Base-by-base conservation (phyloP, 2,797 vertebrate genomes). In the Pseudochaenichthys georgianus region DNA sequence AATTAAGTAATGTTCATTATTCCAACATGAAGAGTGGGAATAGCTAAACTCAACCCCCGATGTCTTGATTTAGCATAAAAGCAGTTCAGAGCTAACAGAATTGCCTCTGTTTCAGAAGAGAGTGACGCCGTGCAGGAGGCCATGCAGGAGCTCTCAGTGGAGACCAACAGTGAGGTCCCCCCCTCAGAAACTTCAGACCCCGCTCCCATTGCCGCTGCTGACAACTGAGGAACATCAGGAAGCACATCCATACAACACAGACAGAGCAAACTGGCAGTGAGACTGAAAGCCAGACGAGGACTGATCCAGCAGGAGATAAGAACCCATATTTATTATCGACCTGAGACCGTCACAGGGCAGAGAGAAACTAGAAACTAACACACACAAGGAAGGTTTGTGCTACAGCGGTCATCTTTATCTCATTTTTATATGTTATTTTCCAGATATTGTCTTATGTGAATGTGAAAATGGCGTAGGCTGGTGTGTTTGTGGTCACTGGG, bases 141-240 rank as follows among this genome's bases (percentile, higher is more conserved):
- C 77, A 66, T 95, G 87, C 84, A 93, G 88, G 80, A 92, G 60
- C 89, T 95, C 41, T 87, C 88, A 1, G 70, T 94, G 61, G 88
- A 86, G 38, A 51, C 57, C 45, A 23, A 46, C 72, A 76, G 57
- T 2, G 87, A 92, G 13, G 77, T 15, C 46, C 23, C 58, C 13
- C 63, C 86, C 15, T 82, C 78, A 13, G 87, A 90, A 59, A 73
- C 73, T 2, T 19, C 77, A 6, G 70, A 69, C 45, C 41, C 87
- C 3, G 48, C 72, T 23, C 16, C 89, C 7, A 53, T 68, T 63
- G 13, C 83, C 21, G 85, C 87, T 28, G 75, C 76, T 9, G 87
- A 84, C 76, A 86, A 90, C 80, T 91, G 82, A 92, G 73, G 34
- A 70, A 10, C 38, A 12, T 5, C 66, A 12, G 34, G 28, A 70